Conservation (phyloP, 2,797 vertebrate genomes). For the Enteromius afrohamiltoni region DNA sequence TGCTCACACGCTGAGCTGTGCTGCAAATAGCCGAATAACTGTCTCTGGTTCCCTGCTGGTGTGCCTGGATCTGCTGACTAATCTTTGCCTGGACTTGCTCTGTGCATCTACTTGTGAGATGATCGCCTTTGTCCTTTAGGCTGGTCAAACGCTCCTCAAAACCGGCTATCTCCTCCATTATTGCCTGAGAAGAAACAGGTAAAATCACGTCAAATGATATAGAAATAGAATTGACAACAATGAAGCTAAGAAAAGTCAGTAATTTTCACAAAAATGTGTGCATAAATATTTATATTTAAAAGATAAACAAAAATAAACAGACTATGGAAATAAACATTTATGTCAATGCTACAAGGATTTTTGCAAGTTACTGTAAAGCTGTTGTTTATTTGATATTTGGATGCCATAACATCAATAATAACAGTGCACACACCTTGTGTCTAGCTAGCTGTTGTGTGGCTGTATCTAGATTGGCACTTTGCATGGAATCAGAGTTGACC, state of each 20-base stretch:
- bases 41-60: slow-evolving; percentile 93
- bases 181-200: slow-evolving; percentile 78
- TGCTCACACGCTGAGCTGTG: slow-evolving; percentile 92
- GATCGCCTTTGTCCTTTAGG: slow-evolving; percentile 86
- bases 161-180: slow-evolving; percentile 95
- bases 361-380: neutral
- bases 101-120: slow-evolving; percentile 83
- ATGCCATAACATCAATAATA: neutral
- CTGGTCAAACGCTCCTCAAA: slow-evolving; percentile 90
- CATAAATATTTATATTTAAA: no score
- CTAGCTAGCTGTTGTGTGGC: slow-evolving; percentile 93
- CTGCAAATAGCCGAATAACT: slow-evolving; percentile 98
- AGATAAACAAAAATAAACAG: neutral
- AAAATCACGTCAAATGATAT: neutral
- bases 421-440: slow-evolving; percentile 85
- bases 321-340: neutral
- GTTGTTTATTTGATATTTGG: neutral
- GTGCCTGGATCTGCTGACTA: slow-evolving; percentile 87
- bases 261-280: no score
- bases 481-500: slow-evolving; percentile 87
- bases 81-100: slow-evolving; percentile 90
- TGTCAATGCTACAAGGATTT: neutral
- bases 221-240: neutral
- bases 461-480: slow-evolving; percentile 85
- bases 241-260: slow-evolving; percentile 3